phyloP scores from a whole-genome alignment of 2,888 invertebrate genomes.

The Cephus pulcher region DNA sequence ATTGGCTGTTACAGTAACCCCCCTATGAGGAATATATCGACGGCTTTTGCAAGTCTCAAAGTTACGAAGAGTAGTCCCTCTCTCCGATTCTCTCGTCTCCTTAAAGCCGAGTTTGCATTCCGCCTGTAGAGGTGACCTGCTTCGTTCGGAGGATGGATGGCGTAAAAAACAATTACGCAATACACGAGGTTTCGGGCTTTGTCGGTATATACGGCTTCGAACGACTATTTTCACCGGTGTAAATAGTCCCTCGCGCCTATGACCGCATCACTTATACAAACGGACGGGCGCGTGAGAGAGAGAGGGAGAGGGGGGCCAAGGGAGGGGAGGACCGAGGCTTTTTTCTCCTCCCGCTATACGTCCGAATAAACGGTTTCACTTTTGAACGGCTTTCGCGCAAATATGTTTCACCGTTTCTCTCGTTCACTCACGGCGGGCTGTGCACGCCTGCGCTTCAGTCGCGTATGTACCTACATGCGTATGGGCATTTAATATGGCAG shows the following conservation, averaged over 20 bases:
- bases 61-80: neutral
- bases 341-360: neutral
- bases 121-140: neutral
- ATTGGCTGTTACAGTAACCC: neutral
- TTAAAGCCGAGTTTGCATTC: neutral
- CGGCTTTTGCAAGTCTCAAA: neutral
- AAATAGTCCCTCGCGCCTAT: neutral
- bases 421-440: neutral
- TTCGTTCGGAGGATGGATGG: neutral
- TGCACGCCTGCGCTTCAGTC: neutral
- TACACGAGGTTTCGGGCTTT: neutral
- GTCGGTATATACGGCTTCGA: neutral
- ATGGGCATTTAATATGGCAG: neutral
- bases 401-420: slow-evolving; percentile 38
- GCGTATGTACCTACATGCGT: neutral
- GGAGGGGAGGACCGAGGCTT: neutral
- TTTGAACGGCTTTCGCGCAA: slow-evolving; percentile 43
- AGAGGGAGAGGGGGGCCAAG: accelerated
- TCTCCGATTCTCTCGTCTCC: neutral
- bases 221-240: neutral
- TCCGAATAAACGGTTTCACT: slow-evolving; percentile 43
- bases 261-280: neutral
- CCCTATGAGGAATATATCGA: neutral
- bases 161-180: neutral
- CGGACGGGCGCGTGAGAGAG: neutral